Conservation (phyloP, 2,888 invertebrate species). For the Ferdinandea cuprea region DNA sequence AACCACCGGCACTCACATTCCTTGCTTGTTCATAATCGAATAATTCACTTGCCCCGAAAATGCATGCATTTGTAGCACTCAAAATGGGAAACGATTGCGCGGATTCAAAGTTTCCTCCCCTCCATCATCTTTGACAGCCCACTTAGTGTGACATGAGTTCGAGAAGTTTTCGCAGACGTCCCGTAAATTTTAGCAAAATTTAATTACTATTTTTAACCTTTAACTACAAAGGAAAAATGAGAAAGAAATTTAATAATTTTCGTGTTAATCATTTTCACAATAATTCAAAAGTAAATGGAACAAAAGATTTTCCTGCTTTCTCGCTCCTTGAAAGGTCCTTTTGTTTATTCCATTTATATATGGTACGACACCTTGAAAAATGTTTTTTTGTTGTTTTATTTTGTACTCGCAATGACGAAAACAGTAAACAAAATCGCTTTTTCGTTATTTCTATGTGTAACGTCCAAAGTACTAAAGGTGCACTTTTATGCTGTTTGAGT, state of each 20-base stretch:
- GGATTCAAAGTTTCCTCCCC: background rate
- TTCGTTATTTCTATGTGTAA: conserved; percentile 9
- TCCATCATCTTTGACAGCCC: background rate
- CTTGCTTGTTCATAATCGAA: conserved; percentile 15
- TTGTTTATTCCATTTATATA: conserved; percentile 11
- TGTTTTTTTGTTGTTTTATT: conserved; percentile 1
- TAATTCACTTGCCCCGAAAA: conserved; percentile 21
- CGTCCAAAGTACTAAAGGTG: conserved; percentile 28
- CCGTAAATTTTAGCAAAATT: background rate
- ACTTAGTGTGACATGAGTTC: background rate
- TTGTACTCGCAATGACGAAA: background rate
- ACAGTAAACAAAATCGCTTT: conserved; percentile 26
- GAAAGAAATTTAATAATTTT: conserved; percentile 26
- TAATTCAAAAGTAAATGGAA: background rate
- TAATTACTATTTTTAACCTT: conserved; percentile 9
- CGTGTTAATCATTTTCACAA: conserved; percentile 31
- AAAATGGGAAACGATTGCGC: no score
- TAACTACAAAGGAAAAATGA: background rate
- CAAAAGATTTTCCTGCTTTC: background rate
- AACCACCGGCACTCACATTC: background rate
- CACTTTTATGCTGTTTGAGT: conserved; percentile 36
- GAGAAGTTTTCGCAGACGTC: background rate
- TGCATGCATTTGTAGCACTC: conserved; percentile 26
- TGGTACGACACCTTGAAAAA: conserved; percentile 7
- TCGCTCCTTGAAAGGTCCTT: background rate